Base-by-base conservation (phyloP, 2,113 vertebrate species). In the Procavia capensis region DNA sequence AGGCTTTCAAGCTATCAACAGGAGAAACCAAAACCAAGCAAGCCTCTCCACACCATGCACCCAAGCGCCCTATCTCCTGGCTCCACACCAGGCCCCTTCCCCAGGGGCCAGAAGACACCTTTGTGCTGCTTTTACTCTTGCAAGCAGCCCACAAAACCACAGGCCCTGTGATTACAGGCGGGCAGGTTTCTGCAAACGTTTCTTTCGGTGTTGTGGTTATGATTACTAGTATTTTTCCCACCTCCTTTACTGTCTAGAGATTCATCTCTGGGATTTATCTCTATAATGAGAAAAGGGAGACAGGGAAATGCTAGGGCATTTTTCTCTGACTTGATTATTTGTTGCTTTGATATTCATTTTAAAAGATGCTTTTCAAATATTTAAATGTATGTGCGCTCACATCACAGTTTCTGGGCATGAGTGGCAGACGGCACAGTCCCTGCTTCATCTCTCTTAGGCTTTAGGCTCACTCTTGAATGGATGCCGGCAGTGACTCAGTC, bases 311-410 rank as follows among this genome's bases (percentile, higher is more conserved):
- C 96, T 90, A 94, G 97, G 97, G 82, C 95, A 98, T 98, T 98
- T 98, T 98, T 97, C 97, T 97, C 94, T 97, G 97, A 96, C 97
- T 98, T 97, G 95, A 97, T 98, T 98, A 98, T 98, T 98, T 98
- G 97, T 98, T 97, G 98, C 98, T 98, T 98, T 98, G 98, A 98
- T 98, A 98, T 94, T 98, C 98, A 98, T 98, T 98, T 98, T 97
- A 98, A 98, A 98, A 98, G 97, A 98, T 98, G 97, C 91, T 98
- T 98, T 98, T 98, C 98, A 98, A 98, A 98, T 98, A 98, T 98
- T 98, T 98, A 98, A 98, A 98, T 98, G 90, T 97, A 98, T 98
- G 98, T 98, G 95, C 20, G 25, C 98, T 98, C 98, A 98, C 98
- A 98, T 96, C 97, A 96, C 97, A 97, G 93, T 94, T 97, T 86